A percentile compares a stretch with the other conserved stretches of the same genome.
phyloP scores from a whole-genome alignment of 2,113 vertebrate genomes.

The Apus apus region DNA sequence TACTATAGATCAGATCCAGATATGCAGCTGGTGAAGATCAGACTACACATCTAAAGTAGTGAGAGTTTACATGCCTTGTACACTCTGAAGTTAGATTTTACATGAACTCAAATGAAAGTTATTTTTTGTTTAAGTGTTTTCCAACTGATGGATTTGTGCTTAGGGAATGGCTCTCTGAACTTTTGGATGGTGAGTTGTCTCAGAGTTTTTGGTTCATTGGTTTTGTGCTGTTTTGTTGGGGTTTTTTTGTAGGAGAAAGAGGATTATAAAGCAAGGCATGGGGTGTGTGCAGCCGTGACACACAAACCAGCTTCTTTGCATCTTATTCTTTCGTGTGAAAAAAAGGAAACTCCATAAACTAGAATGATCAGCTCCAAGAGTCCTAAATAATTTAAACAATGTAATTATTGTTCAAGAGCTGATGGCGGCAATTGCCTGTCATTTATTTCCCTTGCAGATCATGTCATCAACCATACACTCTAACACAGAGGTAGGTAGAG shows the following conservation, averaged over 20 bases:
- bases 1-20: background rate
- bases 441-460: conserved; percentile 21
- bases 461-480: background rate
- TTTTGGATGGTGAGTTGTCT: background rate
- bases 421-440: background rate
- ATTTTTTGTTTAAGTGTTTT: background rate
- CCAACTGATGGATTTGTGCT: background rate
- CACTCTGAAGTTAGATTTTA: background rate
- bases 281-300: background rate
- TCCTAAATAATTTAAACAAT: conserved; percentile 2
- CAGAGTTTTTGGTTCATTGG: background rate
- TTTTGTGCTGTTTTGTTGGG: background rate
- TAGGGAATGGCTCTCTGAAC: background rate
- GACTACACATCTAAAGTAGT: background rate
- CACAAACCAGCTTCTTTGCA: background rate
- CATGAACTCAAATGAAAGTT: background rate
- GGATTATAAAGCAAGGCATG: background rate
- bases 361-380: background rate
- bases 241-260: background rate
- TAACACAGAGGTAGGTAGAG: background rate
- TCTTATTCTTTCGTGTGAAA: background rate
- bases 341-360: background rate
- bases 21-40: background rate
- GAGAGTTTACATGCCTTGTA: background rate
- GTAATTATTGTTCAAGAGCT: conserved; percentile 16